A percentile compares a stretch with the other conserved stretches of the same genome.
These are phyloP conservation scores for Ferrisia virgata DNA, from an alignment of 2,888 invertebrate species.

Conservation along the genomic window DNA sequence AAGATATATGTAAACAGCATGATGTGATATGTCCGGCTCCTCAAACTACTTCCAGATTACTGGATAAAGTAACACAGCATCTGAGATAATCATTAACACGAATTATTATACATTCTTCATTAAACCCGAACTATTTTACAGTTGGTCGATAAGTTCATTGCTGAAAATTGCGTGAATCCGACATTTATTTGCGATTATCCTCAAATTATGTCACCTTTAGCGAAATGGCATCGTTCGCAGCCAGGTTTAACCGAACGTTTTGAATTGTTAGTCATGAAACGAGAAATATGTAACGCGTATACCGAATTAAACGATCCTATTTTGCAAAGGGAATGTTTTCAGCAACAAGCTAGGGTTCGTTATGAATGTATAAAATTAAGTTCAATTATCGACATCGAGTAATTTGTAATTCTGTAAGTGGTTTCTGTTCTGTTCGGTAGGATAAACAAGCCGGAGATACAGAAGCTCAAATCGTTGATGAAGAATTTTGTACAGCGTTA, in stretches of 20 bases:
- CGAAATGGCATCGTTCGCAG: constrained; percentile 87
- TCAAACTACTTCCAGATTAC: constrained; percentile 82
- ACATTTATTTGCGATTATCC: constrained; percentile 97
- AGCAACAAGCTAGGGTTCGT: constrained; percentile 80
- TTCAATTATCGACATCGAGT: neutral
- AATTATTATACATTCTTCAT: neutral
- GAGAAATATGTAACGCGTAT: constrained; percentile 97
- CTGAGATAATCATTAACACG: neutral
- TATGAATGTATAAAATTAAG: neutral
- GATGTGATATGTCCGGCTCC: constrained; percentile 93
- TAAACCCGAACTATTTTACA: constrained; percentile 49
- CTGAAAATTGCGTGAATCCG: constrained; percentile 91
- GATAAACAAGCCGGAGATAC: constrained; percentile 98
- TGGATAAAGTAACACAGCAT: constrained; percentile 73
- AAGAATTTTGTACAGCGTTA: constrained; percentile 93
- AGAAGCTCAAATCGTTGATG: constrained; percentile 95
- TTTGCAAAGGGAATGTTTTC: constrained; percentile 90
- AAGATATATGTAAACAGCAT: constrained; percentile 75
- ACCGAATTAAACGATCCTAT: constrained; percentile 98
- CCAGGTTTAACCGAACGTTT: constrained; percentile 93
- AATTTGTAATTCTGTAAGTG: neutral
- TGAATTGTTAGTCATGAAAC: constrained; percentile 94
- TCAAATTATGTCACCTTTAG: constrained; percentile 97
- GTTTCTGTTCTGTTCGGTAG: constrained; percentile 52
- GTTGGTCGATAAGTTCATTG: constrained; percentile 92